Evolutionary conservation across 2,797 vertebrate species (phyloP).

Genomic region (Pygocentrus nattereri): DNA sequence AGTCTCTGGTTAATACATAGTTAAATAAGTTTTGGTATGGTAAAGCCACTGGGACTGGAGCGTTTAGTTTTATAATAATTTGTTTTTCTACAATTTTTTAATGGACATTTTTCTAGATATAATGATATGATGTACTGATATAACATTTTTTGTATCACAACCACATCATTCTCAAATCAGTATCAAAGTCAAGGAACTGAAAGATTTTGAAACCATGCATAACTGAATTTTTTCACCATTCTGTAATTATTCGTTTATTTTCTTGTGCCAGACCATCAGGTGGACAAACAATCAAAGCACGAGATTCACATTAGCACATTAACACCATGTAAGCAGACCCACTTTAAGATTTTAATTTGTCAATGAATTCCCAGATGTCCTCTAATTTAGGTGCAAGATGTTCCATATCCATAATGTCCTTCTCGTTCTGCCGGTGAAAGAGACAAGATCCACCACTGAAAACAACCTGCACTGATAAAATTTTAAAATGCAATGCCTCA

Average conservation of each 20-base stretch:
- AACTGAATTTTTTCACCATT: background rate
- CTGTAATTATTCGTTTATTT: constrained; percentile 5
- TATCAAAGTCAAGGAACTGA: background rate
- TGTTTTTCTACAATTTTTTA: too few species aligned
- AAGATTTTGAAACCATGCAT: background rate
- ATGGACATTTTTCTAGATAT: too few species aligned
- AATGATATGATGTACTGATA: background rate
- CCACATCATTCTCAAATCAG: background rate
- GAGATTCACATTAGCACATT: background rate
- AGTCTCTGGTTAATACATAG: background rate
- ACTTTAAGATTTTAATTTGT: constrained; percentile 3
- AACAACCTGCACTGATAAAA: background rate
- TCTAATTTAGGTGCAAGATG: constrained; percentile 27
- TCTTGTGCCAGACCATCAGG: background rate
- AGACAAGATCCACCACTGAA: background rate
- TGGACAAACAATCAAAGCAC: background rate
- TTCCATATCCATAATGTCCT: background rate
- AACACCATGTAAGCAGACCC: background rate
- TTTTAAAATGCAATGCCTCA: too few species aligned
- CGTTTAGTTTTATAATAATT: too few species aligned
- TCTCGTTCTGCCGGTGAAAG: background rate
- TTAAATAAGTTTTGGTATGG: background rate
- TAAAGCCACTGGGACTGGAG: background rate
- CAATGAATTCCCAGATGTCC: constrained; percentile 9
- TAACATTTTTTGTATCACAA: background rate